Evolutionary conservation across 2,888 invertebrate genomes (phyloP).

Genomic region (Orchesellides sinensis): DNA sequence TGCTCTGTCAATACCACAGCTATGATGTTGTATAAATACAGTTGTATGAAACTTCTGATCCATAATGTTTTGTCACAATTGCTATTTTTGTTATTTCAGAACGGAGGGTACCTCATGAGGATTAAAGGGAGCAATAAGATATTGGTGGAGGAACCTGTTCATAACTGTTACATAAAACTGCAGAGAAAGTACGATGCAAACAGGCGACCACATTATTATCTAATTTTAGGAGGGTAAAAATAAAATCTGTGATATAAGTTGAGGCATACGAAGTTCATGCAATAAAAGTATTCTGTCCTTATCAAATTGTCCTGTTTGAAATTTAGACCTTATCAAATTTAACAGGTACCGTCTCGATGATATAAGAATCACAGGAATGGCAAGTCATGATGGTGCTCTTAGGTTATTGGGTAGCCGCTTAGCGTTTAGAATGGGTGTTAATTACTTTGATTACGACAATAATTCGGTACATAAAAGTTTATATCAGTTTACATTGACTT

Average conservation of each 20-base stretch:
- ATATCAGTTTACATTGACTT: no score
- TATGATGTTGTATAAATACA: neutral
- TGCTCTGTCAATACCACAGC: no score
- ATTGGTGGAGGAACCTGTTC: slow-evolving; percentile 45
- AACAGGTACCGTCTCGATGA: slow-evolving; percentile 47
- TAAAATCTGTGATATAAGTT: no score
- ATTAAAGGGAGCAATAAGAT: slow-evolving; percentile 46
- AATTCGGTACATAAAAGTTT: no score
- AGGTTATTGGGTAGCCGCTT: slow-evolving; percentile 39
- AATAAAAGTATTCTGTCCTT: neutral
- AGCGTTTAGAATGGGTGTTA: slow-evolving; percentile 49
- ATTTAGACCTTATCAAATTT: neutral
- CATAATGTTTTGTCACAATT: neutral
- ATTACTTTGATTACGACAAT: slow-evolving; percentile 53
- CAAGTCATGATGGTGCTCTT: slow-evolving; percentile 49
- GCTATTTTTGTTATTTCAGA: slow-evolving; percentile 7
- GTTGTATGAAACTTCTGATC: no score
- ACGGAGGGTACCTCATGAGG: slow-evolving; percentile 57
- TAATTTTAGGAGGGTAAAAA: slow-evolving; percentile 61
- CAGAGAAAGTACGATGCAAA: slow-evolving; percentile 51
- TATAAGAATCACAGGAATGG: slow-evolving; percentile 44
- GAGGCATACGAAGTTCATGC: neutral
- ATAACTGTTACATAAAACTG: slow-evolving; percentile 55
- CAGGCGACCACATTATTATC: slow-evolving; percentile 39
- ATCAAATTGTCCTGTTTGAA: neutral